Evolutionary conservation across 2,888 invertebrate genomes (phyloP), one percentile per base, ranked within the genome.

Genomic region (Spilarctia lutea): DNA sequence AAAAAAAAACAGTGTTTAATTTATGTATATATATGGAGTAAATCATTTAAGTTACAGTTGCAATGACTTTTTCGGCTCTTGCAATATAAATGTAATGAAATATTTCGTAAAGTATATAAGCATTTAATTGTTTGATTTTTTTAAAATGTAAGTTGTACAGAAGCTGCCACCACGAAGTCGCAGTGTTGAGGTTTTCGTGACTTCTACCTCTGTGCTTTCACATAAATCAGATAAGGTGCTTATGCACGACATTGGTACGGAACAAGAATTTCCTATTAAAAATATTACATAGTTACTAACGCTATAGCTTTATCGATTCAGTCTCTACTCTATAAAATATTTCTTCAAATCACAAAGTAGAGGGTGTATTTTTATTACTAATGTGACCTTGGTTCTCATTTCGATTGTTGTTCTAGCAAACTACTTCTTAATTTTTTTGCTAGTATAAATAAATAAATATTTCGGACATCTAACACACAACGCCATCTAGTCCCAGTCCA

Each of bases 251-350:
- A 68, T 20, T 48, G 68, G 33, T 48, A 52, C 60, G 48, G 33
- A 68, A 68, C 68, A 68, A 68, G 68, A 33, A 24, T 68, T 70
- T 42, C 2, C n/a, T 63, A 63, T 63, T 48, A 33, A 75, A 24
- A 67, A 48, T 52, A 68, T 68, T 68, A 68, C 48, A 48, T 18
- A 48, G 39, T 52, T 42, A 30, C 10, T 24, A 20, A 20, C 33
- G 33, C 39, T 35, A 20, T 60, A 27, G 16, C n/a, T 27, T 60
- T 60, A 60, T 60, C 27, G 60, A 60, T 60, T 60, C 60, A 60
- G 60, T 60, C 60, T 13, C 60, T 60, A 27, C 27, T 13, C 60
- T 13, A 27, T 27, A 60, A 60, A 27, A 60, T 27, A 60, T 60
- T 60, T 27, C 60, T 27, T 27, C 60, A 60, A n/a, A 27, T 56